Evolutionary conservation across 2,797 vertebrate species (phyloP), one percentile per base, ranked within the genome.

Genomic region (Ficedula albicollis): DNA sequence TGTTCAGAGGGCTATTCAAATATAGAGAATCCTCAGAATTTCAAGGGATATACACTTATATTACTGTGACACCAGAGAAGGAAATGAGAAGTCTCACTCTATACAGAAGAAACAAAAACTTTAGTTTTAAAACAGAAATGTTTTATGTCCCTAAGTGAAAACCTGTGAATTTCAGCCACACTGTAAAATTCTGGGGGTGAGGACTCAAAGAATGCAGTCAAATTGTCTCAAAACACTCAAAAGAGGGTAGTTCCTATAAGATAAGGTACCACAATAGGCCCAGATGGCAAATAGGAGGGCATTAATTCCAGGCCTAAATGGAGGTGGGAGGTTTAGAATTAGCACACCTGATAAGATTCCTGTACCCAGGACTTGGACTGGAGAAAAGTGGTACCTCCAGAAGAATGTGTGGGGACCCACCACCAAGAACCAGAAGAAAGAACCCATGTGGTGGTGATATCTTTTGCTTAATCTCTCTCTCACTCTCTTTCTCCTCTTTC

Each of bases 121-220:
- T 76, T 39, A 46, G 13, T 49, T 58, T 18, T n/a, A 27, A 51
- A 95, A 9, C 6, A 52, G 13, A 59, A 26, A 5, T 34, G 3
- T 13, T 81, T 72, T 23, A 12, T 13, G 14, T n/a, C 14, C 5
- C 22, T 52, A 10, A 34, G 15, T 51, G 29, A 93, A 83, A 89
- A 29, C 4, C 15, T 39, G 4, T 2, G 5, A 14, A 29, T 77
- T 49, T 48, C 41, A 64, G 26, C 36, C 13, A 43, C 0, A 0
- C 6, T 64, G 12, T 15, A 49, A 66, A 69, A 69, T 62, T 68
- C 20, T 80, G 26, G 12, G 20, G 39, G 7, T 34, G 30, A 69
- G 7, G 20, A 86, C 17, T 34, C 21, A 46, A 62, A 76, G 29
- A 68, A 54, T 0, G 0, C 20, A 54, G 20, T 30, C 39, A 46